Evolutionary conservation across 2,113 vertebrate species (phyloP).

Genomic region (Limnothrissa miodon): DNA sequence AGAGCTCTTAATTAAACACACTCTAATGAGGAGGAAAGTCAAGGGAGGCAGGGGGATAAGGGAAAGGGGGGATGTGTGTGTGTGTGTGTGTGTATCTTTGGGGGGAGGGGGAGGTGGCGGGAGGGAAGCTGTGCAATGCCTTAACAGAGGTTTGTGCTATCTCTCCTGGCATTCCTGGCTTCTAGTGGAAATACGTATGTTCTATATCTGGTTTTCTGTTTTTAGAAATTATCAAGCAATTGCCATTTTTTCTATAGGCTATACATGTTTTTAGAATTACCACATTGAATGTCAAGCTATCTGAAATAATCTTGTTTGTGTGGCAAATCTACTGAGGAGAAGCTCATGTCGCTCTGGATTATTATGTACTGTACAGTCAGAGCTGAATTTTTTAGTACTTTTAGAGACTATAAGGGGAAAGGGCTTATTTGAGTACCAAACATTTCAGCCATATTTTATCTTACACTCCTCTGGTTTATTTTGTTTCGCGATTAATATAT

Average conservation of each 20-base stretch:
- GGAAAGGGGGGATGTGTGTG: neutral
- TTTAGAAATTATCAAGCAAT: too few species aligned
- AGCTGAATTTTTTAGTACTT: neutral
- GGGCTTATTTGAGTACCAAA: too few species aligned
- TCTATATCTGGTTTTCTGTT: neutral
- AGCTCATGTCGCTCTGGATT: neutral
- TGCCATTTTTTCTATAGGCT: neutral
- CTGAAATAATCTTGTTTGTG: neutral
- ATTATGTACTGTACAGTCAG: neutral
- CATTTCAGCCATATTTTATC: too few species aligned
- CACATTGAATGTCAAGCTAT: neutral
- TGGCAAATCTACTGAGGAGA: neutral
- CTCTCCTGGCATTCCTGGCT: too few species aligned
- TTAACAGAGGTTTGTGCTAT: too few species aligned
- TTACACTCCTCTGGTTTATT: too few species aligned
- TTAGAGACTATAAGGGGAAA: too few species aligned
- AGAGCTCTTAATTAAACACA: constrained; percentile 52
- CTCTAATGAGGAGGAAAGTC: constrained; percentile 39
- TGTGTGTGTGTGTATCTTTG: neutral
- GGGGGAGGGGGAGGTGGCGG: neutral
- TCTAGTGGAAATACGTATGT: too few species aligned
- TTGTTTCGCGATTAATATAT: too few species aligned
- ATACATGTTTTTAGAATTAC: neutral
- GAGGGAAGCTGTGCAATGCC: too few species aligned
- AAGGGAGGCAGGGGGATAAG: neutral